These are phyloP conservation scores for Montipora sp. DNA, from an alignment of 64 coral and sea anemone species.

Conservation along the genomic window DNA sequence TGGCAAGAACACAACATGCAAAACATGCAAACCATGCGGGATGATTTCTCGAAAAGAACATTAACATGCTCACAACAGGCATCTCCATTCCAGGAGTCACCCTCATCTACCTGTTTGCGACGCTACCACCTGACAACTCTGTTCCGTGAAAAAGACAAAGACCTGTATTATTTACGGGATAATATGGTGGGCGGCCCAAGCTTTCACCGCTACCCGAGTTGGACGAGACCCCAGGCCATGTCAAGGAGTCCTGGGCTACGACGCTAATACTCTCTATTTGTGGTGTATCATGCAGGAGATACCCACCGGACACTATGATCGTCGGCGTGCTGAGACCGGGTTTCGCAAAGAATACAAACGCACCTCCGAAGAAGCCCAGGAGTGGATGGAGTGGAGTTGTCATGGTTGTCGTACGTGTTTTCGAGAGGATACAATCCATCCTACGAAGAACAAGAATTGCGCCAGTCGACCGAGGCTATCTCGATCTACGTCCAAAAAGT, in stretches of 20 bases:
- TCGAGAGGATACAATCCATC: neutral
- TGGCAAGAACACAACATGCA: slow-evolving; percentile 23
- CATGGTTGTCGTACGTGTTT: neutral
- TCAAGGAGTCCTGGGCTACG: slow-evolving; percentile 41
- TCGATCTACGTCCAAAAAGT: neutral
- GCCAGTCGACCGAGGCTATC: neutral
- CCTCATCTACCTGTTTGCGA: slow-evolving; percentile 36
- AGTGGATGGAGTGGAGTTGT: neutral
- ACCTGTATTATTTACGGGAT: slow-evolving; percentile 20
- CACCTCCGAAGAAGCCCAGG: too few species aligned
- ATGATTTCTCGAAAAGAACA: neutral
- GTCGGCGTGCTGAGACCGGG: neutral
- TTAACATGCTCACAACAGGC: slow-evolving; percentile 39
- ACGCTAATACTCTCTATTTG: slow-evolving; percentile 43
- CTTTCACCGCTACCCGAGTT: slow-evolving; percentile 6
- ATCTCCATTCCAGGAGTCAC: slow-evolving; percentile 34
- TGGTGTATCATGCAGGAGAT: slow-evolving; percentile 50
- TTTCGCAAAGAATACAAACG: neutral
- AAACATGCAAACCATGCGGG: neutral
- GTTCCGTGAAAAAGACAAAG: slow-evolving; percentile 13
- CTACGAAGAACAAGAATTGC: neutral
- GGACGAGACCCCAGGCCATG: slow-evolving; percentile 47
- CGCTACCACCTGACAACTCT: slow-evolving; percentile 15
- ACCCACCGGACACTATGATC: neutral
- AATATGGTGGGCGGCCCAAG: slow-evolving; percentile 38